These are phyloP conservation scores for Teleiodes luculella DNA, from an alignment of 2,888 invertebrate genomes.

Conservation along the genomic window DNA sequence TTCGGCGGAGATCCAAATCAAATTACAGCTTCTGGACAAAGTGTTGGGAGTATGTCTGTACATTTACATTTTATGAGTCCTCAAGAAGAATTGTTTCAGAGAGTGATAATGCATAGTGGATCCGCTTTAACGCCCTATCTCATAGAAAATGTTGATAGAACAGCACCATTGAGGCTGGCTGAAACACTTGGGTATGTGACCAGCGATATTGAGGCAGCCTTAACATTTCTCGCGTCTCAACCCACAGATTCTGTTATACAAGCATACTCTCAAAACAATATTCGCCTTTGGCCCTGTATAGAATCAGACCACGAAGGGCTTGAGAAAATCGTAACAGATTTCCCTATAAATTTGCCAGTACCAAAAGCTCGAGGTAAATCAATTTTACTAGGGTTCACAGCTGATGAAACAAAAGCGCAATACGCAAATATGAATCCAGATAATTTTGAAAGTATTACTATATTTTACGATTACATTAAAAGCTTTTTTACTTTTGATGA, in stretches of 20 bases:
- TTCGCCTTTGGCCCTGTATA: constrained; percentile 34
- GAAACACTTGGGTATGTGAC: constrained; percentile 34
- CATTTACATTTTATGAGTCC: constrained; percentile 41
- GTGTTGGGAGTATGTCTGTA: constrained; percentile 45
- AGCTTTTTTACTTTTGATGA: no score
- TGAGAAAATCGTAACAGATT: no score
- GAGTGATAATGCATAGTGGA: constrained; percentile 37
- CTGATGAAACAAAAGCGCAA: no score
- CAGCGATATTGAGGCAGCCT: constrained; percentile 32
- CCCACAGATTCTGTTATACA: constrained; percentile 35
- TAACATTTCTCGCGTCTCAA: constrained; percentile 33
- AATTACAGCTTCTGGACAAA: constrained; percentile 47
- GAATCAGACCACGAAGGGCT: constrained; percentile 43
- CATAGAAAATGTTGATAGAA: constrained; percentile 32
- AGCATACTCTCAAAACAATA: constrained; percentile 18
- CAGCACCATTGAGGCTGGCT: constrained; percentile 39
- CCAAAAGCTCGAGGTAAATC: no score
- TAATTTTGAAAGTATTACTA: no score
- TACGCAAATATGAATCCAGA: no score
- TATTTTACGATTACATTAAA: no score
- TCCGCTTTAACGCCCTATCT: constrained; percentile 34
- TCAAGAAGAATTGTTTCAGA: constrained; percentile 36
- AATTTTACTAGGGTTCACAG: no score
- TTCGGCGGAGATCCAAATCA: constrained; percentile 49
- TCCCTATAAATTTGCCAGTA: no score